Conservation (phyloP, 2,113 vertebrate genomes). For the Hyperoodon ampullatus region DNA sequence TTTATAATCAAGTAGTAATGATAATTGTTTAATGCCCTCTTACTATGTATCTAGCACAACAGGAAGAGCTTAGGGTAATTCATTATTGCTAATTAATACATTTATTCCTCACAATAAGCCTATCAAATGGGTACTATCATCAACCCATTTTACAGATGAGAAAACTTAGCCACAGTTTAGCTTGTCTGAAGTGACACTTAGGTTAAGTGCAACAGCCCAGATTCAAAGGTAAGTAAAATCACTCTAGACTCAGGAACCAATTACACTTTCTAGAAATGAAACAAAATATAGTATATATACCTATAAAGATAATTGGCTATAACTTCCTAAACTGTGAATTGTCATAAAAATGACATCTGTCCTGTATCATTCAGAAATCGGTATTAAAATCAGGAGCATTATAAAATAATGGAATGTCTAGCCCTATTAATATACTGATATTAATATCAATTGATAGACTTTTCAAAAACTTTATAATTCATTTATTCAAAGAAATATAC, state of each 20-base stretch:
- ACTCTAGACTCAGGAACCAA: neutral
- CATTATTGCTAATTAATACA: neutral
- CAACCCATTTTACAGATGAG: neutral
- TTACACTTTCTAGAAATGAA: neutral
- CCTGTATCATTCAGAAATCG: neutral
- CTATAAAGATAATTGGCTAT: neutral
- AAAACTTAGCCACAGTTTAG: neutral
- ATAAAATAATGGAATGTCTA: neutral
- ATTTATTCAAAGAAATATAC: slow-evolving; percentile 35
- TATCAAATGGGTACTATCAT: neutral
- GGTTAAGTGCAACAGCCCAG: neutral
- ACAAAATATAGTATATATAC: neutral
- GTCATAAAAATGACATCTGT: neutral
- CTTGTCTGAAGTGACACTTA: neutral
- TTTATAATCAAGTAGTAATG: neutral
- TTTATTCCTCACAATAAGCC: neutral
- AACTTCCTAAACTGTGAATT: neutral
- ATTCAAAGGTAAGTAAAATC: neutral
- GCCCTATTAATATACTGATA: neutral
- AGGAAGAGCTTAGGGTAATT: neutral
- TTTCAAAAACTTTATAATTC: neutral
- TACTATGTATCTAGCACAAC: neutral
- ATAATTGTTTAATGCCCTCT: neutral
- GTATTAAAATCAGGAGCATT: slow-evolving; percentile 7
- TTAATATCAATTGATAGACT: neutral